A percentile compares a stretch with the other conserved stretches of the same genome.
phyloP scores from a whole-genome alignment of 1,140 invertebrate species.

The Rhagoletis zephyria region DNA sequence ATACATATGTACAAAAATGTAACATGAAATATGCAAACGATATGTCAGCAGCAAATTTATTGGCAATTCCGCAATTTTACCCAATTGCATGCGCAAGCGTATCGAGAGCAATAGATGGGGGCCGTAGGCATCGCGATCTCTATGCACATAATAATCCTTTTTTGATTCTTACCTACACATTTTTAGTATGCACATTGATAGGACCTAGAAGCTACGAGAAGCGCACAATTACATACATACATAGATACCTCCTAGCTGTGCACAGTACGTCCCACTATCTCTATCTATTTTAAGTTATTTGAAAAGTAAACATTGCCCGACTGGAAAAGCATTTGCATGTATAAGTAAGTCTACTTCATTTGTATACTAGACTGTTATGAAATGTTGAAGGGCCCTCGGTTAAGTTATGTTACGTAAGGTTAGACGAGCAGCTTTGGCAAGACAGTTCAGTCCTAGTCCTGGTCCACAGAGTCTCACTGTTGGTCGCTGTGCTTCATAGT shows the following conservation, averaged over 20 bases:
- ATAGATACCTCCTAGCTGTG: not conserved
- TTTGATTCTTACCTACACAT: conserved; percentile 10
- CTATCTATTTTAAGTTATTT: too few species aligned
- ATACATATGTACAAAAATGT: not conserved
- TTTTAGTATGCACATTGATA: not conserved
- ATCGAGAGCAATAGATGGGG: not conserved
- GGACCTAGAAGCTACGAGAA: too few species aligned
- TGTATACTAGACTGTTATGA: too few species aligned
- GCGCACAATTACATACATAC: not conserved
- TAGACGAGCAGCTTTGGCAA: too few species aligned
- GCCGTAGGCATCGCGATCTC: not conserved
- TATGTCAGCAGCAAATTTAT: conserved; percentile 45
- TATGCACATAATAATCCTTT: not conserved
- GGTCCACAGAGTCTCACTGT: too few species aligned
- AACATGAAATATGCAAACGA: conserved; percentile 43
- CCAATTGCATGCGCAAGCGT: conserved; percentile 19
- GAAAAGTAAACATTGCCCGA: too few species aligned
- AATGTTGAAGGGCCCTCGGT: too few species aligned
- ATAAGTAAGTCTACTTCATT: too few species aligned
- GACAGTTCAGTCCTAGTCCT: too few species aligned
- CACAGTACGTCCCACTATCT: not conserved
- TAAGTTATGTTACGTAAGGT: too few species aligned
- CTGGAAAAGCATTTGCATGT: too few species aligned
- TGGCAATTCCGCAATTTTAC: conserved; percentile 40
- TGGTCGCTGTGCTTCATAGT: too few species aligned